Conservation (phyloP, 2,888 invertebrate species). For the Bimastos eiseni region DNA sequence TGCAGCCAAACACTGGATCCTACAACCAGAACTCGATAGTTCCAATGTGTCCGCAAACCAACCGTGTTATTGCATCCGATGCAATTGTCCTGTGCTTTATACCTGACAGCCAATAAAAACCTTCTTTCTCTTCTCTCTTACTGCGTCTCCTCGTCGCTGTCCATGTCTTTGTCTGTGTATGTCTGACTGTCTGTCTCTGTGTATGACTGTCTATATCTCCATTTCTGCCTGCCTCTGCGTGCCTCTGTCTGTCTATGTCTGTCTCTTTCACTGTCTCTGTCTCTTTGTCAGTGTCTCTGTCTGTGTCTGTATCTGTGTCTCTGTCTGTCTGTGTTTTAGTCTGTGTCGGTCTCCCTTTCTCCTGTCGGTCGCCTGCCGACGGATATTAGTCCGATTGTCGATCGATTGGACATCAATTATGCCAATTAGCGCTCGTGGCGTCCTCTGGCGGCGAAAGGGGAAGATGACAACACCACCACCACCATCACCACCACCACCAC, state of each 20-base stretch:
- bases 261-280: not conserved
- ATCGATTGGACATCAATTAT: not conserved
- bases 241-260: too few species aligned
- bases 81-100: not conserved
- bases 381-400: not conserved
- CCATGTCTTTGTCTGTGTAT: not conserved
- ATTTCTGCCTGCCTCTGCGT: too few species aligned
- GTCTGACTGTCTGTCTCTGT: too few species aligned
- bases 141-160: not conserved
- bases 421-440: not conserved
- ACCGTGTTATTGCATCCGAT: not conserved
- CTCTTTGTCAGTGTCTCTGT: not conserved
- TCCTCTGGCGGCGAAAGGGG: not conserved
- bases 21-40: too few species aligned
- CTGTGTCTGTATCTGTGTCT: not conserved
- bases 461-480: too few species aligned
- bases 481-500: too few species aligned
- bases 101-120: not conserved
- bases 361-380: slow-evolving; percentile 8
- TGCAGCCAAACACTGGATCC: too few species aligned
- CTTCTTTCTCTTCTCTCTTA: not conserved
- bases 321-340: too few species aligned
- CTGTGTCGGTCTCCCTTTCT: not conserved
- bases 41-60: not conserved
- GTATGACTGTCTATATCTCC: too few species aligned